Evolutionary conservation across 2,797 vertebrate genomes (phyloP).

Genomic region (Cryptoprocta ferox): DNA sequence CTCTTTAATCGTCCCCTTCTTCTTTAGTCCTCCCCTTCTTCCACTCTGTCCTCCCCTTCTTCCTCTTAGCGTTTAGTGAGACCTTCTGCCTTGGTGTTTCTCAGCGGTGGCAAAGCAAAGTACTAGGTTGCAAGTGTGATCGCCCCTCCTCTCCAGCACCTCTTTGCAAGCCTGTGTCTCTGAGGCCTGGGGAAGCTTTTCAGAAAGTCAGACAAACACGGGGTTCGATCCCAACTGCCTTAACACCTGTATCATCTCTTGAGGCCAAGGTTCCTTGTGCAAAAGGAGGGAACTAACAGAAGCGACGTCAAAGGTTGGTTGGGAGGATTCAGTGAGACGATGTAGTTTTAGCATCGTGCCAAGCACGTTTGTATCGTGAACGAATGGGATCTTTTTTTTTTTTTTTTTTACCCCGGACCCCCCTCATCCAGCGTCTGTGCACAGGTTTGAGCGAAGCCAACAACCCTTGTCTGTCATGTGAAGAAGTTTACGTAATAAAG

Average conservation of each 20-base stretch:
- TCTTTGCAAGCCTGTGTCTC: background rate
- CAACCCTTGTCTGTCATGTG: background rate
- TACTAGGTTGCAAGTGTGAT: background rate
- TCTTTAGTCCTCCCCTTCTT: no score
- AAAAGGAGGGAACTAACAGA: background rate
- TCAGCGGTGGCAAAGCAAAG: background rate
- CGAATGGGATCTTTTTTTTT: no score
- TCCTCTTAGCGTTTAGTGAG: background rate
- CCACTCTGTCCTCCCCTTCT: background rate
- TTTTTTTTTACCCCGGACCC: background rate
- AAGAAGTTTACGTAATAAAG: background rate
- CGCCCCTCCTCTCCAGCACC: rapidly evolving
- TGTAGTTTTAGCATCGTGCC: rapidly evolving
- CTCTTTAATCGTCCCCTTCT: no score
- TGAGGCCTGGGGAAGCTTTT: background rate
- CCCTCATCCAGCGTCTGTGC: background rate
- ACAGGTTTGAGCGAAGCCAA: background rate
- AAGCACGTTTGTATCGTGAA: rapidly evolving
- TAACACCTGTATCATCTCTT: background rate
- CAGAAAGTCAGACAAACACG: background rate
- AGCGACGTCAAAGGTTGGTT: background rate
- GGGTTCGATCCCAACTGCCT: background rate
- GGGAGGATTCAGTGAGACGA: background rate
- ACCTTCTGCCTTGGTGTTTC: background rate
- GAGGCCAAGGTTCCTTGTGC: background rate